phyloP scores from a whole-genome alignment of 2,797 vertebrate species.

The Propithecus perrieri region DNA sequence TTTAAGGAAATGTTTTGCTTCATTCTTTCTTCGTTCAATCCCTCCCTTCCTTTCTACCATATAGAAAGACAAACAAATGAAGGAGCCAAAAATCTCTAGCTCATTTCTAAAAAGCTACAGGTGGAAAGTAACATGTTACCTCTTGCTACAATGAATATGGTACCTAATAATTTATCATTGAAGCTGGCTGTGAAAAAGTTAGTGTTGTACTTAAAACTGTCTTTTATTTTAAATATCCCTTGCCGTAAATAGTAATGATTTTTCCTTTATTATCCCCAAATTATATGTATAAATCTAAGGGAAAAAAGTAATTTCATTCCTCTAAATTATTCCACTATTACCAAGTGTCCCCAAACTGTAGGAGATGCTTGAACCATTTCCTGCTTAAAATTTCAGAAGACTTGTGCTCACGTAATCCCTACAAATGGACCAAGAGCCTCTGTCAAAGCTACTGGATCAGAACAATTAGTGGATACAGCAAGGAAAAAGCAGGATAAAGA shows the following conservation, averaged over 20 bases:
- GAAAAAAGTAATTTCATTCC: neutral
- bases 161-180: neutral
- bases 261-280: neutral
- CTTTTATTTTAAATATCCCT: conserved; percentile 45
- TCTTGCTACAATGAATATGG: neutral
- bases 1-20: neutral
- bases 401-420: neutral
- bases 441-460: neutral
- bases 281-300: conserved; percentile 13
- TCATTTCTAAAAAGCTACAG: neutral
- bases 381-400: neutral
- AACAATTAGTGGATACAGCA: neutral
- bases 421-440: neutral
- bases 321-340: neutral
- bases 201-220: neutral
- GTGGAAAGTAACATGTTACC: neutral
- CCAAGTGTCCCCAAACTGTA: neutral
- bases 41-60: neutral
- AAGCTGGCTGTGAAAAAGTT: neutral
- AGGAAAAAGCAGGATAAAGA: neutral
- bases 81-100: neutral
- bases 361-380: neutral
- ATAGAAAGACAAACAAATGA: neutral
- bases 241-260: neutral
- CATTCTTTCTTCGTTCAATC: neutral